Conservation (phyloP, 2,113 vertebrate species). For the Channa argus region DNA sequence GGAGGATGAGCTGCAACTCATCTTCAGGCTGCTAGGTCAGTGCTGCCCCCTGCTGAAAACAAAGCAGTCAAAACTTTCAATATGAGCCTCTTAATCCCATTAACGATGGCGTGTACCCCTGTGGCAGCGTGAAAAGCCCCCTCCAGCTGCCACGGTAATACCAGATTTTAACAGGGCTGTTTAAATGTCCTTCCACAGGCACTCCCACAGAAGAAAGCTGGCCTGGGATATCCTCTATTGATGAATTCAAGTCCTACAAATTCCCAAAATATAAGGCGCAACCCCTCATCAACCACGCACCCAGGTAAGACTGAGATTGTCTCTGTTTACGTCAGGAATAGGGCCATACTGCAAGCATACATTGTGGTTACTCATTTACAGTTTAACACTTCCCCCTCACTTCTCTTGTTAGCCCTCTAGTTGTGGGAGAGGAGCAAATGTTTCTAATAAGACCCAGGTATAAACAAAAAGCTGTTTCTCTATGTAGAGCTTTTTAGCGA, state of each 20-base stretch:
- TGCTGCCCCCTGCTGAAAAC: conserved; percentile 72
- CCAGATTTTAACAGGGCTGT: conserved; percentile 34
- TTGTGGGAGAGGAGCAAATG: conserved; percentile 55
- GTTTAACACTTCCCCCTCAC: conserved; percentile 1
- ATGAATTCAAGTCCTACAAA: conserved; percentile 95
- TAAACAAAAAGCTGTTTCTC: conserved; percentile 10
- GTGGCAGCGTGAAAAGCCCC: conserved; percentile 38
- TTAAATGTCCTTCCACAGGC: conserved; percentile 81
- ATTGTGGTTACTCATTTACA: neutral
- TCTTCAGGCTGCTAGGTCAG: conserved; percentile 95
- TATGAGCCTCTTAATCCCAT: conserved; percentile 56
- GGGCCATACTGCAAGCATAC: neutral
- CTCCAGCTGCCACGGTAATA: conserved; percentile 51
- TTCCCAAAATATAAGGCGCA: conserved; percentile 95
- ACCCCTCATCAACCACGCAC: conserved; percentile 93
- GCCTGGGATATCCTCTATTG: conserved; percentile 92
- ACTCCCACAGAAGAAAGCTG: conserved; percentile 94
- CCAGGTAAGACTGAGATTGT: conserved; percentile 86
- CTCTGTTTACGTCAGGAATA: neutral
- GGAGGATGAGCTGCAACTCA: conserved; percentile 96
- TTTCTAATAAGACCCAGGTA: conserved; percentile 63
- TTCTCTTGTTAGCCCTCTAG: conserved; percentile 58
- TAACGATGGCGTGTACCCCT: conserved; percentile 57
- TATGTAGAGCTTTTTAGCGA: conserved; percentile 21
- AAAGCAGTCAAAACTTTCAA: conserved; percentile 4